phyloP scores from a whole-genome alignment of 2,888 invertebrate species.

The Macaria notata region DNA sequence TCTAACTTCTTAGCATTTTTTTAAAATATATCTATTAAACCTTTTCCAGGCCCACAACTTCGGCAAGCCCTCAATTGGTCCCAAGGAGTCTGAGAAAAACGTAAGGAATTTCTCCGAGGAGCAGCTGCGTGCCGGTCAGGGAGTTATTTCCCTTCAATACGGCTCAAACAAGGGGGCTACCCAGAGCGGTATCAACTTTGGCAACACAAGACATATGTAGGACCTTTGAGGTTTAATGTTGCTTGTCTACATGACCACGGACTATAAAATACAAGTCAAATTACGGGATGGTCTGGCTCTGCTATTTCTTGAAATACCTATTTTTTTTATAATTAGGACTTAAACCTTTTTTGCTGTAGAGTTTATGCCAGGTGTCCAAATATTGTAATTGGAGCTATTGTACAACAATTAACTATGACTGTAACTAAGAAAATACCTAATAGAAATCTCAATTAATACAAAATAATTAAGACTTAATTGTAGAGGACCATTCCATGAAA shows the following conservation, averaged over 20 bases:
- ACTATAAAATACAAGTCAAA: constrained; percentile 15
- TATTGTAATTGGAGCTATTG: background rate
- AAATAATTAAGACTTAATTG: constrained; percentile 14
- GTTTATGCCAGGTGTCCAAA: constrained; percentile 3
- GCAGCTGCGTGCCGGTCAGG: constrained; percentile 95
- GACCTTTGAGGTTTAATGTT: background rate
- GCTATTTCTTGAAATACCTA: background rate
- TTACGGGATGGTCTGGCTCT: constrained; percentile 17
- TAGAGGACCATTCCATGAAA: constrained; percentile 20
- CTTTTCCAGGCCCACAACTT: constrained; percentile 87
- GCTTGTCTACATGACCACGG: background rate
- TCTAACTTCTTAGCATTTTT: too few species aligned
- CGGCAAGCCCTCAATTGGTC: constrained; percentile 95
- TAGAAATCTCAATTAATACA: constrained; percentile 12
- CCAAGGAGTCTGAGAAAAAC: constrained; percentile 98
- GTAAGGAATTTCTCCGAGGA: constrained; percentile 96
- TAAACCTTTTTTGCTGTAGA: too few species aligned
- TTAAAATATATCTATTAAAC: too few species aligned
- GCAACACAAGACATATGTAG: constrained; percentile 98
- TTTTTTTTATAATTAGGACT: too few species aligned
- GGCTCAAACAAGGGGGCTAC: constrained; percentile 99
- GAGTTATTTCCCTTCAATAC: constrained; percentile 96
- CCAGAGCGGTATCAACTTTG: constrained; percentile 98
- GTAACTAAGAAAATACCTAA: background rate
- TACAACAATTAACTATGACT: background rate